Base-by-base conservation (phyloP, 2,113 vertebrate species). In the Labeo catla region DNA sequence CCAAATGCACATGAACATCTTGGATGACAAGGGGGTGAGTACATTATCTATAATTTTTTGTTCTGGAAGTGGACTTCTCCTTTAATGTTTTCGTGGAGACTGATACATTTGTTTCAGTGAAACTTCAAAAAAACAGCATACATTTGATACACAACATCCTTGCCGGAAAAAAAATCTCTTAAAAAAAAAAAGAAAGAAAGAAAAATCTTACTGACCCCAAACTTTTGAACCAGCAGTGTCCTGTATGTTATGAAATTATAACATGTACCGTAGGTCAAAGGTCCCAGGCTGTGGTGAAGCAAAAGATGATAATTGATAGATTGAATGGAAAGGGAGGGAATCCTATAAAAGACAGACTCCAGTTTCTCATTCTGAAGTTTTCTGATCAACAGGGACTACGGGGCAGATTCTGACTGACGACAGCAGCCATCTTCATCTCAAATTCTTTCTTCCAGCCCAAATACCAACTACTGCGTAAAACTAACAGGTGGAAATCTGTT, bases 351-450 rank as follows among this genome's bases (percentile, higher is more conserved):
- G 73, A 76, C 45, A 76, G 73, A 76, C 73, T 74, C 45, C 45
- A 50, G 45, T 47, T 28, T 49, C n/a, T 74, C 45, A 49, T 74
- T 74, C 72, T 49, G 21, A 19, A 74, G 72, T 12, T 23, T 74
- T 74, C 72, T 49, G 72, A 73, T 74, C 47, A 74, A 74, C 43
- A 0, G 11, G 72, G 72, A 76, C 50, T 76, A 49, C 73, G 49
- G 72, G 11, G n/a, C 72, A 73, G 9, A n/a, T 47, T 47, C 10
- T 73, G 70, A 47, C 43, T 12, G 43, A 73, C 39, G 45, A 76
- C 45, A 76, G 45, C 45, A 76, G n/a, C n/a, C 73, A 50, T 13
- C n/a, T 50, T 11, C 45, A 15, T 49, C 45, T 76, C 45, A 49
- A 28, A 28, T 45, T 8, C 45, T 15, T n/a, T 28, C n/a, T 15